phyloP scores from a whole-genome alignment of 2,113 vertebrate species.

The Mystacornis crossleyi region DNA sequence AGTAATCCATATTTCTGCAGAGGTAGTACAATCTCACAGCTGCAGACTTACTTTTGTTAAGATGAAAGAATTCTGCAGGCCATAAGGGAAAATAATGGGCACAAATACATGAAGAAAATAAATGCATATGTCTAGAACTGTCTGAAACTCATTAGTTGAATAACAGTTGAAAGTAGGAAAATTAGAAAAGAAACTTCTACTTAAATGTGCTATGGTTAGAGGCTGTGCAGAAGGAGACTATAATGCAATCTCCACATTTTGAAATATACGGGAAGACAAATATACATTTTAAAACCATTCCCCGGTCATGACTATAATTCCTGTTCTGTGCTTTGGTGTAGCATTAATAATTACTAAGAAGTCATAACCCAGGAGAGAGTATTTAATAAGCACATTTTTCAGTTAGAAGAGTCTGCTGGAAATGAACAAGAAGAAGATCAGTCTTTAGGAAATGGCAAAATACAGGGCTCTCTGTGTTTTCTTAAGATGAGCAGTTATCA shows the following conservation, averaged over 20 bases:
- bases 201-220: not conserved
- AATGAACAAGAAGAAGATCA: not conserved
- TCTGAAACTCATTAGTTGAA: not conserved
- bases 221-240: not conserved
- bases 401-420: not conserved
- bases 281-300: not conserved
- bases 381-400: constrained; percentile 3
- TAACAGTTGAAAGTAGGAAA: not conserved
- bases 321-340: not conserved
- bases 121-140: not conserved
- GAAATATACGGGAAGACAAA: not conserved
- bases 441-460: not conserved
- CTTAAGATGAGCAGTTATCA: not conserved
- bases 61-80: not conserved
- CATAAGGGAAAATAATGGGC: not conserved
- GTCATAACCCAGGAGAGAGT: not conserved
- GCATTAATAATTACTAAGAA: not conserved
- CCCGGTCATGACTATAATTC: not conserved
- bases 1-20: not conserved
- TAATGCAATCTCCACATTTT: not conserved
- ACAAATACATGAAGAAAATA: not conserved
- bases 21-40: not conserved
- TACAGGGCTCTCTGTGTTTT: not conserved
- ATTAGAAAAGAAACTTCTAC: not conserved
- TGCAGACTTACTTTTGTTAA: not conserved